Evolutionary conservation across 2,888 invertebrate genomes (phyloP).

Genomic region (Tipula lateralis): DNA sequence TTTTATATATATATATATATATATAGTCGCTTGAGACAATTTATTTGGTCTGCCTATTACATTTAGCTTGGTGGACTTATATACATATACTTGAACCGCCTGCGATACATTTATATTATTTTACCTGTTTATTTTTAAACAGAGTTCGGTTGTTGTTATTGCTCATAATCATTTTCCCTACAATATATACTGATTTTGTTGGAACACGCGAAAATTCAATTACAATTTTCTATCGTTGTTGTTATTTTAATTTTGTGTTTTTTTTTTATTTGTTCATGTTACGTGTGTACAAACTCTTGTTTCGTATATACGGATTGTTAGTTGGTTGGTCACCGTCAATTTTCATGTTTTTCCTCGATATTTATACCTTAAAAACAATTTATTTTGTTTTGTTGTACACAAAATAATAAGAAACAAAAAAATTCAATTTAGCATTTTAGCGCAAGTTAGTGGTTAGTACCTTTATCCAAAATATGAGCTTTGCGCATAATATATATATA

Average conservation of each 20-base stretch:
- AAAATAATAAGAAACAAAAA: background rate
- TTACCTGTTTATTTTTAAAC: constrained; percentile 11
- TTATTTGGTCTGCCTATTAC: background rate
- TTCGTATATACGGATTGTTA: background rate
- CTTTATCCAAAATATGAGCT: no score
- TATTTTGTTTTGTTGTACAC: background rate
- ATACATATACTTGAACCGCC: no score
- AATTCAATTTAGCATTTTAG: background rate
- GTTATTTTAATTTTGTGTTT: constrained; percentile 7
- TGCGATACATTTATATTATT: background rate
- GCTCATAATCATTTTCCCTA: background rate
- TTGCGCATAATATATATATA: background rate
- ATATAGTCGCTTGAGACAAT: background rate
- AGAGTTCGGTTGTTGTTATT: background rate
- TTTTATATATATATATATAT: no score
- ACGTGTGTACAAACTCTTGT: constrained; percentile 25
- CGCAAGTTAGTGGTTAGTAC: background rate
- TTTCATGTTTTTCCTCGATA: background rate
- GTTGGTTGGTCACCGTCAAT: background rate
- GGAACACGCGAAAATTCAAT: constrained; percentile 28
- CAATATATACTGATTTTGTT: constrained; percentile 6
- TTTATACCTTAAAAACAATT: constrained; percentile 13
- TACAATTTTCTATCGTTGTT: background rate
- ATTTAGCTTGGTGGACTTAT: background rate
- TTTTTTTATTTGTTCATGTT: background rate